A percentile compares a stretch with the other conserved stretches of the same genome.
These are phyloP conservation scores for Chrysina gloriosa DNA, from an alignment of 2,888 invertebrate species.

Conservation along the genomic window DNA sequence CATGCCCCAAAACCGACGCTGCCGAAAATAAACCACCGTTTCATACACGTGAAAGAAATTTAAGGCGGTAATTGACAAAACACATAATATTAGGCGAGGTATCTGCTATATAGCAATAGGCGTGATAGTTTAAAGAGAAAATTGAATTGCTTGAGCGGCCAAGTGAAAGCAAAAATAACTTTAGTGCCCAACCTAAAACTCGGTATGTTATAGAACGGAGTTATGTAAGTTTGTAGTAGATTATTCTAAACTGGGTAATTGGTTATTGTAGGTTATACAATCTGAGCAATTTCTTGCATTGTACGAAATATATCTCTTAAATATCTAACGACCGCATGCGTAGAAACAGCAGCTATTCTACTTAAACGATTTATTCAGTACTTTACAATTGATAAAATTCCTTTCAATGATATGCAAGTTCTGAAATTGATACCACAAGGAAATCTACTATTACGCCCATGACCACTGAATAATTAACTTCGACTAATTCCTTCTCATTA, in stretches of 20 bases:
- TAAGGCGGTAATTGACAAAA: slow-evolving; percentile 26
- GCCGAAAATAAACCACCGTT: slow-evolving; percentile 14
- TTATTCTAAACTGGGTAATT: background rate
- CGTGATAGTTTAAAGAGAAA: background rate
- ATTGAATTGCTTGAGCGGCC: background rate
- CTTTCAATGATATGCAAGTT: too few species aligned
- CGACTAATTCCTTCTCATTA: too few species aligned
- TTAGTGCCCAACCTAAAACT: slow-evolving; percentile 24
- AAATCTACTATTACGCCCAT: background rate
- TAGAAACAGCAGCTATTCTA: too few species aligned
- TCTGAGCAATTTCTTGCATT: too few species aligned
- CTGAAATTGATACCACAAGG: too few species aligned
- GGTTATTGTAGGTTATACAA: background rate
- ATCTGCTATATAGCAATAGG: background rate
- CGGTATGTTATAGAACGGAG: slow-evolving; percentile 1
- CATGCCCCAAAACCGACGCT: slow-evolving; percentile 4
- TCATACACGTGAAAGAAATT: slow-evolving; percentile 11
- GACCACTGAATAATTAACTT: background rate
- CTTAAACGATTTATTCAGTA: too few species aligned
- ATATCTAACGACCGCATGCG: too few species aligned
- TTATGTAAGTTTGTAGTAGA: background rate
- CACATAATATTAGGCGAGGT: slow-evolving; percentile 7
- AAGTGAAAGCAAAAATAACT: slow-evolving; percentile 30
- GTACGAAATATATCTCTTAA: too few species aligned
- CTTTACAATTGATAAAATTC: too few species aligned